A percentile compares a stretch with the other conserved stretches of the same genome.
Conservation (phyloP, 1,140 invertebrate species). For the Elymnias hypermnestra region DNA sequence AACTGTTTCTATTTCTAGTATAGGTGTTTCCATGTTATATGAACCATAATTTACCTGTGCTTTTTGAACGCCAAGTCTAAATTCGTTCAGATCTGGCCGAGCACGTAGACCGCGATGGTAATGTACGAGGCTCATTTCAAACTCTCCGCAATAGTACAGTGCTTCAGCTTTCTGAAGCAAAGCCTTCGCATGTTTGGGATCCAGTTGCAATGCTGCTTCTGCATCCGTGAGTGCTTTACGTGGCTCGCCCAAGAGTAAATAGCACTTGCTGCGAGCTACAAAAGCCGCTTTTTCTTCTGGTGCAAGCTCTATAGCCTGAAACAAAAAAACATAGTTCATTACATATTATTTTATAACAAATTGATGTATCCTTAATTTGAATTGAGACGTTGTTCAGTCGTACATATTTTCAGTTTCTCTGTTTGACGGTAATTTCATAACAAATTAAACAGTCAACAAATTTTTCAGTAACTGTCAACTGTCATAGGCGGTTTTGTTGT, state of each 20-base stretch:
- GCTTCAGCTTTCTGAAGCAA: slow-evolving; percentile 95
- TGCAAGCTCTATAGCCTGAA: slow-evolving; percentile 91
- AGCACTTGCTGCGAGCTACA: slow-evolving; percentile 92
- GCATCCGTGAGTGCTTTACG: slow-evolving; percentile 90
- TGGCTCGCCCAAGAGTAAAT: slow-evolving; percentile 91
- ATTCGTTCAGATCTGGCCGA: slow-evolving; percentile 90
- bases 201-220: slow-evolving; percentile 85
- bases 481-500: too few species aligned
- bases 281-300: slow-evolving; percentile 90
- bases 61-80: slow-evolving; percentile 94
- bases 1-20: too few species aligned
- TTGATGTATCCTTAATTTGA: too few species aligned
- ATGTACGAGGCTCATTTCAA: slow-evolving; percentile 94
- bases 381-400: too few species aligned
- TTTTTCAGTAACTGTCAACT: too few species aligned
- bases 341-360: too few species aligned
- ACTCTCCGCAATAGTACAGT: slow-evolving; percentile 93
- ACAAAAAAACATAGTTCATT: too few species aligned
- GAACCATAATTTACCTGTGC: too few species aligned
- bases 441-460: too few species aligned
- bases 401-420: too few species aligned
- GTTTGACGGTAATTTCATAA: too few species aligned
- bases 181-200: slow-evolving; percentile 88
- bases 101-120: slow-evolving; percentile 91
- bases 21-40: too few species aligned